Percentiles rank a stretch among this genome's conserved stretches.
These are phyloP conservation scores for Ptychoptera albimana DNA, from an alignment of 2,888 invertebrate genomes.

Conservation along the genomic window DNA sequence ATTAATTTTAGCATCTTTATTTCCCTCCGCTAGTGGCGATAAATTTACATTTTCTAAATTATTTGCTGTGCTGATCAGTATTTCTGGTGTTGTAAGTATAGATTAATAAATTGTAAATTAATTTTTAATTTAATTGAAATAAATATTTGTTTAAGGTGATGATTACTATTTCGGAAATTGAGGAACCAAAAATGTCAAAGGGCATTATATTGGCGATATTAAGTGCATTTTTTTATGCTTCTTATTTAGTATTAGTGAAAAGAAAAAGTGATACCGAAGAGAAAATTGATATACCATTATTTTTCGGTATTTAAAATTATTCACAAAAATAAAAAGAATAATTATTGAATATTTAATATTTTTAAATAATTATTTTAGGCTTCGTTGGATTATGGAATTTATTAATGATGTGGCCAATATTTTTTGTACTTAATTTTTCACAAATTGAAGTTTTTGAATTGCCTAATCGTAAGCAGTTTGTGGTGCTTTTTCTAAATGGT, in stretches of 20 bases:
- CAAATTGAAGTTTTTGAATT: slow-evolving; percentile 72
- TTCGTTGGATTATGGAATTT: slow-evolving; percentile 87
- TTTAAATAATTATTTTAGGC: slow-evolving; percentile 37
- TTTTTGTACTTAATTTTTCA: slow-evolving; percentile 71
- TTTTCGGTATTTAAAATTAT: slow-evolving; percentile 60
- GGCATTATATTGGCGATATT: slow-evolving; percentile 69
- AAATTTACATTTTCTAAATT: slow-evolving; percentile 75
- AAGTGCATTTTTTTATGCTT: slow-evolving; percentile 79
- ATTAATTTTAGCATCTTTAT: slow-evolving; percentile 68
- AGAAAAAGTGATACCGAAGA: slow-evolving; percentile 82
- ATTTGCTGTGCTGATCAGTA: slow-evolving; percentile 60
- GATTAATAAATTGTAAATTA: not conserved
- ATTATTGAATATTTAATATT: slow-evolving; percentile 2
- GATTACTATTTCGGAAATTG: slow-evolving; percentile 58
- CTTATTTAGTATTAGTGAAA: slow-evolving; percentile 76
- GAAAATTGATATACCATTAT: slow-evolving; percentile 84
- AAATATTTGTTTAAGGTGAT: slow-evolving; percentile 37
- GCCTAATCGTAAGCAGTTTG: slow-evolving; percentile 68
- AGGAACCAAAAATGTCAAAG: slow-evolving; percentile 52
- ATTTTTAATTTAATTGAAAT: slow-evolving; percentile 6
- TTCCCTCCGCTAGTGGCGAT: slow-evolving; percentile 68
- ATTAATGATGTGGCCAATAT: slow-evolving; percentile 76
- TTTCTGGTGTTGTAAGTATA: slow-evolving; percentile 57
- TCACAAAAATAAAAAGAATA: not conserved
- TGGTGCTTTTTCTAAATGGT: slow-evolving; percentile 67